Evolutionary conservation across 2,888 invertebrate species (phyloP).

Genomic region (Uropetala carovei): DNA sequence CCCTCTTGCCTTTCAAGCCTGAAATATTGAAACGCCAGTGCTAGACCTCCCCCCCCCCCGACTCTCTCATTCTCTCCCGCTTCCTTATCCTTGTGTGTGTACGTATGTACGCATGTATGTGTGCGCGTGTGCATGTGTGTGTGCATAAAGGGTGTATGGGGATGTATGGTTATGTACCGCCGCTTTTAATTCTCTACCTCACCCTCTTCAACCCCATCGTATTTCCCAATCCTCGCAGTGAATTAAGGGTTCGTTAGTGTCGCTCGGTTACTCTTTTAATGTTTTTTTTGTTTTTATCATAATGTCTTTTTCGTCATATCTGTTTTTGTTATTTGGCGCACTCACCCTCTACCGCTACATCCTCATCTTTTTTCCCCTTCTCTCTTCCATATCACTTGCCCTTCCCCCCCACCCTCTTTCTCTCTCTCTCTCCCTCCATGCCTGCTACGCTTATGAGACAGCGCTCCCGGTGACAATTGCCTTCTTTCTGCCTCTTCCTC

Average conservation of each 20-base stretch:
- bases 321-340: background rate
- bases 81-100: background rate
- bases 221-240: background rate
- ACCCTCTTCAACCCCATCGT: background rate
- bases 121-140: too few relatives aligned
- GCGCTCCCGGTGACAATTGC: background rate
- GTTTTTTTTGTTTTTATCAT: conserved; percentile 8
- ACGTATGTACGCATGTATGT: too few relatives aligned
- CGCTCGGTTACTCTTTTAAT: background rate
- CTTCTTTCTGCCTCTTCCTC: background rate
- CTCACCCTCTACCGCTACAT: background rate
- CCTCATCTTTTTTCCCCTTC: background rate
- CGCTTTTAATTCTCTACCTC: background rate
- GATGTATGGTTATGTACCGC: background rate
- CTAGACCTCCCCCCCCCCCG: too few relatives aligned
- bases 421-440: background rate
- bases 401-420: too few relatives aligned
- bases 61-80: background rate
- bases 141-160: too few relatives aligned
- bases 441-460: background rate
- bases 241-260: conserved; percentile 56
- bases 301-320: conserved; percentile 45
- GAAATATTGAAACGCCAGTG: background rate
- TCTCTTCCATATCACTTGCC: too few relatives aligned
- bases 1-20: background rate